phyloP scores from a whole-genome alignment of 2,888 invertebrate genomes.

The Plebejus argus region DNA sequence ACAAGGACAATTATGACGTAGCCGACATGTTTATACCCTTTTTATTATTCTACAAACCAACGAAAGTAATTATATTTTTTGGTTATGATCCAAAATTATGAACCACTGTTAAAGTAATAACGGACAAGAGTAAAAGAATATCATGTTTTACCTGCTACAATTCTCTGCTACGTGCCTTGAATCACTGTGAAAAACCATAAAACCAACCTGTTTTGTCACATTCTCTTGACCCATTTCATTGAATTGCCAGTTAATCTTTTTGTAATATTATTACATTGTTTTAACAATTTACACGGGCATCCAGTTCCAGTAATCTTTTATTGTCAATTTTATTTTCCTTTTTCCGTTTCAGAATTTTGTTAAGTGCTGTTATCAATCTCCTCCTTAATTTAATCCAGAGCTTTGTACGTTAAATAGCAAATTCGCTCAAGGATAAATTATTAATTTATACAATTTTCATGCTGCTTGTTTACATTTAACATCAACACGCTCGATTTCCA shows the following conservation, averaged over 20 bases:
- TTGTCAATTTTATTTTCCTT: constrained; percentile 11
- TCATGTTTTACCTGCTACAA: background rate
- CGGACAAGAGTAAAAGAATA: background rate
- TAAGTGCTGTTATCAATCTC: constrained; percentile 12
- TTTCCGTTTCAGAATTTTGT: background rate
- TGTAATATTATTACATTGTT: background rate
- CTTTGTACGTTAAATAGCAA: background rate
- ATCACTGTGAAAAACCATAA: background rate
- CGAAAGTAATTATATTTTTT: too few species aligned
- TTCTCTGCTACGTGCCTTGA: background rate
- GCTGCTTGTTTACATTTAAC: background rate
- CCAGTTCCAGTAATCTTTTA: background rate
- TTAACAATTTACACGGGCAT: background rate
- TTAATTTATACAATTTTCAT: background rate
- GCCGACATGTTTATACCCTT: too few species aligned
- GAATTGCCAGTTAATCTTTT: background rate
- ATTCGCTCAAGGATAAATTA: background rate
- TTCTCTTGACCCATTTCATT: background rate
- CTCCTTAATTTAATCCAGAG: background rate
- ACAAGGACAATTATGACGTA: too few species aligned
- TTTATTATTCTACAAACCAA: too few species aligned
- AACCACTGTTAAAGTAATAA: too few species aligned
- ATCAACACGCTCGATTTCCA: background rate
- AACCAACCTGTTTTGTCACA: background rate
- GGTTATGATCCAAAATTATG: too few species aligned